These are phyloP conservation scores for Platysteira castanea DNA, from an alignment of 2,113 vertebrate species.

Conservation along the genomic window DNA sequence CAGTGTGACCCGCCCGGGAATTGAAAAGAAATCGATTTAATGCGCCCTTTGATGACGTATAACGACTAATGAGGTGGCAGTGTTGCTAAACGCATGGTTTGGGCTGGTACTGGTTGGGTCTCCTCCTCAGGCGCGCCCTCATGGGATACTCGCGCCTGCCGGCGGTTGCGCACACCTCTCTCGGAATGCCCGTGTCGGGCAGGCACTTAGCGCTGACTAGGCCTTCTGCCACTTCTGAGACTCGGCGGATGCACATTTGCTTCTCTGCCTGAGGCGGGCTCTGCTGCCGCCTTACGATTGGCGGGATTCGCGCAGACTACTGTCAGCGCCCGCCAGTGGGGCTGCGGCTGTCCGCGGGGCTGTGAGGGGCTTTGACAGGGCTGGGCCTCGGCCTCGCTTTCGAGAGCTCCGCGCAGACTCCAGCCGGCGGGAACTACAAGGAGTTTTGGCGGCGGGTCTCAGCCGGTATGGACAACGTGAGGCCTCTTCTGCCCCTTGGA, in stretches of 20 bases:
- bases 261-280: background rate
- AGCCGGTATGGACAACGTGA: background rate
- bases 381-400: background rate
- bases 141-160: too few relatives aligned
- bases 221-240: background rate
- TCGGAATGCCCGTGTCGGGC: background rate
- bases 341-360: background rate
- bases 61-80: slow-evolving; percentile 63
- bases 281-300: background rate
- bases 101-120: background rate
- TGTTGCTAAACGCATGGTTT: background rate
- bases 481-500: background rate
- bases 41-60: slow-evolving; percentile 87
- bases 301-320: background rate
- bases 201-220: background rate
- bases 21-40: background rate
- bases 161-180: background rate
- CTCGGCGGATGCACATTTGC: background rate
- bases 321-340: background rate
- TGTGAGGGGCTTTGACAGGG: background rate
- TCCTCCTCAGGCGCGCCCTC: background rate
- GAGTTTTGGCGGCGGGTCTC: background rate
- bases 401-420: background rate
- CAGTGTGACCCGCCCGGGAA: background rate
- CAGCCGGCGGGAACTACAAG: background rate